Conservation (phyloP, 2,797 vertebrate species). For the Cetoscarus ocellatus region DNA sequence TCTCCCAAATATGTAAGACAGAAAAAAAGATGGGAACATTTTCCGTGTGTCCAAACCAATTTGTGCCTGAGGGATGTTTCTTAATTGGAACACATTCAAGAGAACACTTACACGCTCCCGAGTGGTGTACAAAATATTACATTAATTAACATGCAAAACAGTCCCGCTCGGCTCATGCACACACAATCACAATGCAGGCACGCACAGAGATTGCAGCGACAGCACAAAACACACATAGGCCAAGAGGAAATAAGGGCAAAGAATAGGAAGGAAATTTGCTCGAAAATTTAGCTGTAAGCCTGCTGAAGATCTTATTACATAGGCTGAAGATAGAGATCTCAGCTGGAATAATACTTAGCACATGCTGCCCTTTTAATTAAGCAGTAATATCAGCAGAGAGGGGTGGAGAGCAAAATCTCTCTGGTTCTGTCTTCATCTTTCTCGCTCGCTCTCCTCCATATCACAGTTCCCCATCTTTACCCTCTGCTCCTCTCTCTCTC, state of each 20-base stretch:
- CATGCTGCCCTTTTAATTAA: constrained; percentile 99
- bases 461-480: constrained; percentile 79
- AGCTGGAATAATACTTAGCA: constrained; percentile 99
- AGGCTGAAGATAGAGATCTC: constrained; percentile 95
- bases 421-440: constrained; percentile 76
- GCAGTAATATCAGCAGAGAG: constrained; percentile 85
- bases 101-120: constrained; percentile 78
- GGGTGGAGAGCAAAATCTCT: constrained; percentile 78
- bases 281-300: constrained; percentile 93
- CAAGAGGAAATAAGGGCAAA: constrained; percentile 83
- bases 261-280: constrained; percentile 90
- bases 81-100: constrained; percentile 82
- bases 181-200: constrained; percentile 46
- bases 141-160: constrained; percentile 85
- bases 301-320: constrained; percentile 94
- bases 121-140: constrained; percentile 83
- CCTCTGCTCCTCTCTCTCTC: constrained; percentile 74
- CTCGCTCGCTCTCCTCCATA: constrained; percentile 68
- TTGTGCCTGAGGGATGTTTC: constrained; percentile 75
- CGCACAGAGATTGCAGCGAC: constrained; percentile 72
- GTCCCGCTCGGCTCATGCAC: constrained; percentile 47
- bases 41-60: constrained; percentile 75
- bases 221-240: constrained; percentile 78
- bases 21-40: constrained; percentile 52
- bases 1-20: constrained; percentile 65